Evolutionary conservation across 2,113 vertebrate genomes (phyloP).

Genomic region (Pluvialis apricaria): DNA sequence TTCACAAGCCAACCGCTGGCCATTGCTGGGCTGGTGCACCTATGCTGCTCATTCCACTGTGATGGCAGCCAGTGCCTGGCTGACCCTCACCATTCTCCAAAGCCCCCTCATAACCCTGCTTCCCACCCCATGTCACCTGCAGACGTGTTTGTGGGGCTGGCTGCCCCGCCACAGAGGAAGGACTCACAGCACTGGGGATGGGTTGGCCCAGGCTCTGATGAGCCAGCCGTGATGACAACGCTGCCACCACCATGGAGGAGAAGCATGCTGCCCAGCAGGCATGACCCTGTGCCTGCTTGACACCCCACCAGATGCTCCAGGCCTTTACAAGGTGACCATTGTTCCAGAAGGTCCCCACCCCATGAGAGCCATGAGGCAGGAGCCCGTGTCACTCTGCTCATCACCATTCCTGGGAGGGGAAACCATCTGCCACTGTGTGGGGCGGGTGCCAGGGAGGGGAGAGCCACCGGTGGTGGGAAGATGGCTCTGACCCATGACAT

Average conservation of each 20-base stretch:
- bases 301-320: neutral
- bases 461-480: neutral
- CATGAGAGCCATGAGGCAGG: too few species aligned
- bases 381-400: neutral
- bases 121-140: rapidly evolving
- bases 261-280: neutral
- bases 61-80: neutral
- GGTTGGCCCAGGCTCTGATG: neutral
- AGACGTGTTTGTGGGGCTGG: neutral
- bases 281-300: rapidly evolving
- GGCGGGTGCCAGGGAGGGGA: neutral
- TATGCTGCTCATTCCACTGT: neutral
- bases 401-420: neutral
- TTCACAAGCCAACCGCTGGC: rapidly evolving
- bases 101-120: neutral
- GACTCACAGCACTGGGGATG: neutral
- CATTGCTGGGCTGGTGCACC: neutral
- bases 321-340: neutral
- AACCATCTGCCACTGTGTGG: neutral
- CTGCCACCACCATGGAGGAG: neutral
- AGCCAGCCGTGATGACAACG: rapidly evolving
- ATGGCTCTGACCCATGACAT: neutral
- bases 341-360: neutral
- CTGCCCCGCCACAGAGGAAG: neutral
- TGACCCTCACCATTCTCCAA: neutral